Percentiles rank a stretch among this genome's conserved stretches.
These are phyloP conservation scores for Xenopus tropicalis DNA, from an alignment of 2,113 vertebrate genomes.

Conservation along the genomic window UCB_Xtro_10.0 CM004443.2:149834501-149835000, in stretches of 20 bases:
- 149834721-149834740: slow-evolving; percentile 12
- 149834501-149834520: slow-evolving; percentile 35
- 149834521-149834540: slow-evolving; percentile 26
- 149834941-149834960: too few species aligned
- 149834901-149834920: too few species aligned
- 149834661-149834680: slow-evolving; percentile 24
- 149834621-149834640: slow-evolving; percentile 60
- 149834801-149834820: too few species aligned
- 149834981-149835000: too few species aligned
- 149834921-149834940: too few species aligned
- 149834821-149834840: too few species aligned
- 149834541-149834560: slow-evolving; percentile 36
- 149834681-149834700: slow-evolving; percentile 12
- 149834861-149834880: too few species aligned
- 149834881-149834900: too few species aligned
- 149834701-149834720: slow-evolving; percentile 28
- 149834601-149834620: slow-evolving; percentile 55
- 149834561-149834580: slow-evolving; percentile 21
- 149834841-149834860: too few species aligned
- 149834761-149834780: background rate
- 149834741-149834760: slow-evolving; percentile 11
- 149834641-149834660: slow-evolving; percentile 32
- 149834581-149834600: slow-evolving; percentile 45
- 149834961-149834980: too few species aligned
- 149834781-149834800: too few species aligned